Percentiles rank a stretch among this genome's conserved stretches.
phyloP scores from a whole-genome alignment of 2,113 vertebrate genomes.

The Varanus komodoensis region DNA sequence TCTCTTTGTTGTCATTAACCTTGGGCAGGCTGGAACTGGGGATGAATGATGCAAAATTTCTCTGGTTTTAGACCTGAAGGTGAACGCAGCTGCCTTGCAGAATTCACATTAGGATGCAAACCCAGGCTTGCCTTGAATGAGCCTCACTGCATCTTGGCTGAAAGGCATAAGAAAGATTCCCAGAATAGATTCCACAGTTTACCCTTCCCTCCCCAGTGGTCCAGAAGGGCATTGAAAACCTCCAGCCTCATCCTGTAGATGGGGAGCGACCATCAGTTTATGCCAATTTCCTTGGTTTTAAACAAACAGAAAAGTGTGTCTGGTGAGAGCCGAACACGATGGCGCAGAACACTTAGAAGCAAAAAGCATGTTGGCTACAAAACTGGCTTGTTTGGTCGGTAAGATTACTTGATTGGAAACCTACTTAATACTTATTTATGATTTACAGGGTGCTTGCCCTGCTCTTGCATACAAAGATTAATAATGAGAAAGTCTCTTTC shows the following conservation, averaged over 20 bases:
- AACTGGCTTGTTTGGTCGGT: background rate
- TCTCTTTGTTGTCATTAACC: conserved; percentile 5
- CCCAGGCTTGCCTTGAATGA: conserved; percentile 6
- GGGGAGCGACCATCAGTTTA: background rate
- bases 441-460: too few species aligned
- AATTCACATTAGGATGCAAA: conserved; percentile 30
- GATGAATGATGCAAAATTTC: conserved; percentile 13
- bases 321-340: background rate
- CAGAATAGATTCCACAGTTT: background rate
- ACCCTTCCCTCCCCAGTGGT: background rate
- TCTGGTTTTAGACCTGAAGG: background rate
- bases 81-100: conserved; percentile 3
- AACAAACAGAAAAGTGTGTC: background rate
- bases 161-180: conserved; percentile 9
- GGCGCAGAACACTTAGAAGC: background rate
- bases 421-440: background rate
- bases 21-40: background rate
- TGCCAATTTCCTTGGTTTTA: background rate
- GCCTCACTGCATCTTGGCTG: background rate
- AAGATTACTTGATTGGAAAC: background rate
- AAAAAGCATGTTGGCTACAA: background rate
- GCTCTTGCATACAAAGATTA: too few species aligned
- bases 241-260: background rate
- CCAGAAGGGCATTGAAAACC: background rate
- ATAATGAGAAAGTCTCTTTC: too few species aligned